Conservation (phyloP, 2,888 invertebrate species). For the Apotomis capreana region DNA sequence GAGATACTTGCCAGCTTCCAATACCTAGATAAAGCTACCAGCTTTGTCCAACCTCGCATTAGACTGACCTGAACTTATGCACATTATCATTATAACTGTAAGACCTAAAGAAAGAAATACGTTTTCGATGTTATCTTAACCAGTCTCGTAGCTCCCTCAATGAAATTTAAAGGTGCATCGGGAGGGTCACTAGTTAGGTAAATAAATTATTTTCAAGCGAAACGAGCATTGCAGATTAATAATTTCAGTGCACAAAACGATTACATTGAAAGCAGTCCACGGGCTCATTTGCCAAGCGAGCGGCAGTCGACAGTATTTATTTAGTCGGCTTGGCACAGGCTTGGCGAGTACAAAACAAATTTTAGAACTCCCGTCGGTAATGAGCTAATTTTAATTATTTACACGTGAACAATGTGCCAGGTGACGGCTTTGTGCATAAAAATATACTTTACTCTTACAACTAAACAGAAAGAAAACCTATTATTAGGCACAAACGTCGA, state of each 20-base stretch:
- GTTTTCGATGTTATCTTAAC: no score
- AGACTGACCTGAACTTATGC: no score
- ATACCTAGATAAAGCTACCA: neutral
- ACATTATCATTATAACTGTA: no score
- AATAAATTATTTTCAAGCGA: conserved; percentile 5
- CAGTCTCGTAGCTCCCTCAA: no score
- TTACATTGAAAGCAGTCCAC: conserved; percentile 27
- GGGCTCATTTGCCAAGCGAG: conserved; percentile 33
- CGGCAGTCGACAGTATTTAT: conserved; percentile 33
- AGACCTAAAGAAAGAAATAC: no score
- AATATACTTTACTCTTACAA: conserved; percentile 9
- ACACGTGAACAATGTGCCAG: conserved; percentile 24
- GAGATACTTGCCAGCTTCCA: no score
- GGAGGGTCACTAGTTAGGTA: neutral
- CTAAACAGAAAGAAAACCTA: neutral
- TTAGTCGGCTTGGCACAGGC: conserved; percentile 31
- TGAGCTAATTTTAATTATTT: conserved; percentile 41
- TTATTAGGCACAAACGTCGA: neutral
- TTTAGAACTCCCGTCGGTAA: conserved; percentile 27
- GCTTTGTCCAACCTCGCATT: neutral
- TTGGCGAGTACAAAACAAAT: conserved; percentile 20
- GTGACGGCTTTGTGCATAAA: conserved; percentile 19
- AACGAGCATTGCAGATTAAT: conserved; percentile 8
- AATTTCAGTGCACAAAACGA: conserved; percentile 27
- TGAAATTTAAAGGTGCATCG: no score